These are phyloP conservation scores for Sthenelais limicola DNA, from an alignment of 2,888 invertebrate genomes.

Conservation along the genomic window DNA sequence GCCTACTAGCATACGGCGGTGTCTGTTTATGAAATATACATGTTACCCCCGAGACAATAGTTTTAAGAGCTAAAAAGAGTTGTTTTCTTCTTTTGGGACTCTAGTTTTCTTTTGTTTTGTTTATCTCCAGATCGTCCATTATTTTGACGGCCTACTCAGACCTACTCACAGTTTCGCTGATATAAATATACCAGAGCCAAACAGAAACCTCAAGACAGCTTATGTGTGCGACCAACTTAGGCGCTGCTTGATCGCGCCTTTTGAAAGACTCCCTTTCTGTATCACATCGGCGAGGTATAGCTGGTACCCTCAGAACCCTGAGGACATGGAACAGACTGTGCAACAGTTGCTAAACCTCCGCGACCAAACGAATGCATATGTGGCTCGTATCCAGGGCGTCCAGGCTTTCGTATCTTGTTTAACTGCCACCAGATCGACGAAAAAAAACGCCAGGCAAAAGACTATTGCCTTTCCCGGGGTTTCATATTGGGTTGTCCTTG, in stretches of 20 bases:
- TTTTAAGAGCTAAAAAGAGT: too few species aligned
- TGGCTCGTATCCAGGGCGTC: not conserved
- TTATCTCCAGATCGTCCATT: constrained; percentile 21
- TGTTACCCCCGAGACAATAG: too few species aligned
- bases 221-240: too few species aligned
- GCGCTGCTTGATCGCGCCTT: too few species aligned
- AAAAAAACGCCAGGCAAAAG: constrained; percentile 20
- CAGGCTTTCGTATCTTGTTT: constrained; percentile 11
- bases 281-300: constrained; percentile 1
- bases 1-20: too few species aligned
- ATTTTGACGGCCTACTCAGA: too few species aligned
- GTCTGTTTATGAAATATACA: too few species aligned
- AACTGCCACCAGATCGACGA: constrained; percentile 14
- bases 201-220: too few species aligned
- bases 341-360: constrained; percentile 12
- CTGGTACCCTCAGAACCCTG: constrained; percentile 15
- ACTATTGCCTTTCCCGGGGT: constrained; percentile 11
- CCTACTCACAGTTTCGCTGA: too few species aligned
- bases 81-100: too few species aligned
- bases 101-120: not conserved
- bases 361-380: constrained; percentile 9
- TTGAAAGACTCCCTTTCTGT: too few species aligned
- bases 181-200: too few species aligned
- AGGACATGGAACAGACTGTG: constrained; percentile 3
- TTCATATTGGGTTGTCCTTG: constrained; percentile 29